Conservation (phyloP, 2,888 invertebrate genomes). For the Aspidapion aeneum region DNA sequence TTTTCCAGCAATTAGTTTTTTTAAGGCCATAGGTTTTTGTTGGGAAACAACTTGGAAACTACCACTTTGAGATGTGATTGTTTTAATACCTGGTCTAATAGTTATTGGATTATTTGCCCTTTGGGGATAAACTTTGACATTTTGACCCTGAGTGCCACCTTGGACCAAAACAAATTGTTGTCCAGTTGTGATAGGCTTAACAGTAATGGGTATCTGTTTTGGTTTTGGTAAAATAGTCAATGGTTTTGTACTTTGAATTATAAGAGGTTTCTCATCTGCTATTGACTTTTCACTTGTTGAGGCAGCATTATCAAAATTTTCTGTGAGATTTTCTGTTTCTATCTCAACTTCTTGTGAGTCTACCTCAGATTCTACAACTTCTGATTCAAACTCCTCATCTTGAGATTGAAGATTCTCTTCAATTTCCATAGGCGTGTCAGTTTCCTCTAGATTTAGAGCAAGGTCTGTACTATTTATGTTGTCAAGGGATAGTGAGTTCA, state of each 20-base stretch:
- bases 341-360: constrained; percentile 42
- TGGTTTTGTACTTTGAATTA: constrained; percentile 41
- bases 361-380: constrained; percentile 39
- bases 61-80: constrained; percentile 29
- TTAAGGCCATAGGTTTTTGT: constrained; percentile 45
- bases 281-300: constrained; percentile 18
- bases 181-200: constrained; percentile 43
- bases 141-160: constrained; percentile 39
- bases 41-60: constrained; percentile 33
- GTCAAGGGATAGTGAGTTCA: too few species aligned
- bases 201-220: constrained; percentile 41
- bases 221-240: constrained; percentile 43
- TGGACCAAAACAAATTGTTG: constrained; percentile 51
- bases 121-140: constrained; percentile 44
- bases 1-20: constrained; percentile 39
- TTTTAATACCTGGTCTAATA: constrained; percentile 41
- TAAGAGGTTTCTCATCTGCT: constrained; percentile 22
- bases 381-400: constrained; percentile 39
- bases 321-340: constrained; percentile 40
- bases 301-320: constrained; percentile 9
- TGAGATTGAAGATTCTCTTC: too few species aligned
- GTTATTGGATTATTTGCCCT: constrained; percentile 41
- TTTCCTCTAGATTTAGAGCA: too few species aligned
- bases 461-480: too few species aligned
- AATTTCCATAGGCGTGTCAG: too few species aligned